phyloP scores from a whole-genome alignment of 2,797 vertebrate species.

The Gymnodraco acuticeps region DNA sequence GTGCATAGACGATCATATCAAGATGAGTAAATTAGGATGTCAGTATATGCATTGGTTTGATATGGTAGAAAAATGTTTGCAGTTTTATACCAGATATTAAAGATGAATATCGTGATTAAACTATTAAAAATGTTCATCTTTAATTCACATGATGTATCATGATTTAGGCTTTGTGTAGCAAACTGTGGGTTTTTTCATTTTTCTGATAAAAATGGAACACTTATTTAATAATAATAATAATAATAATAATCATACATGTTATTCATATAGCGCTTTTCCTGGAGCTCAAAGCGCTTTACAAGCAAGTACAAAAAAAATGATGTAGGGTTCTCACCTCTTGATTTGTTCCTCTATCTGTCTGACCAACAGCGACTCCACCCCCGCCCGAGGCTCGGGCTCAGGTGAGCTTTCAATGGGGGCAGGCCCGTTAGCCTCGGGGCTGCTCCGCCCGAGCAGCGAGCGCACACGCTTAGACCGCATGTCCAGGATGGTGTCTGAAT shows the following conservation, averaged over 20 bases:
- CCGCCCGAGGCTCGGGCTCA: conserved; percentile 77
- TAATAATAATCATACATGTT: no score
- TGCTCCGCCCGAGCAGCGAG: conserved; percentile 89
- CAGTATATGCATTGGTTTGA: neutral
- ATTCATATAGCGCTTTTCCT: no score
- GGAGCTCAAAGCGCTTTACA: no score
- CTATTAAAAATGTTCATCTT: neutral
- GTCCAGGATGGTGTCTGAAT: conserved; percentile 93
- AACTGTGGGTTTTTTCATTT: neutral
- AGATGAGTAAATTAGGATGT: neutral
- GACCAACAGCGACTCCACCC: conserved; percentile 88
- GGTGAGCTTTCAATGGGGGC: conserved; percentile 71
- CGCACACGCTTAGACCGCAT: conserved; percentile 92
- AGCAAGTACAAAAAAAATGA: no score
- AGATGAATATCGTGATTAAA: no score
- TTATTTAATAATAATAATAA: no score
- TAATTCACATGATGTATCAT: neutral
- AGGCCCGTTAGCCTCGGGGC: conserved; percentile 88
- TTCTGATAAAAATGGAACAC: neutral
- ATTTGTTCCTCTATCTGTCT: conserved; percentile 95
- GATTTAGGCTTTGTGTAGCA: conserved; percentile 7
- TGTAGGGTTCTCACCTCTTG: conserved; percentile 84
- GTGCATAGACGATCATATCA: conserved; percentile 5
- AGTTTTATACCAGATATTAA: no score
- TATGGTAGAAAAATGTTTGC: no score